Evolutionary conservation across 2,113 vertebrate genomes (phyloP), one percentile per base, ranked within the genome.

Genomic region (Cynocephalus volans): DNA sequence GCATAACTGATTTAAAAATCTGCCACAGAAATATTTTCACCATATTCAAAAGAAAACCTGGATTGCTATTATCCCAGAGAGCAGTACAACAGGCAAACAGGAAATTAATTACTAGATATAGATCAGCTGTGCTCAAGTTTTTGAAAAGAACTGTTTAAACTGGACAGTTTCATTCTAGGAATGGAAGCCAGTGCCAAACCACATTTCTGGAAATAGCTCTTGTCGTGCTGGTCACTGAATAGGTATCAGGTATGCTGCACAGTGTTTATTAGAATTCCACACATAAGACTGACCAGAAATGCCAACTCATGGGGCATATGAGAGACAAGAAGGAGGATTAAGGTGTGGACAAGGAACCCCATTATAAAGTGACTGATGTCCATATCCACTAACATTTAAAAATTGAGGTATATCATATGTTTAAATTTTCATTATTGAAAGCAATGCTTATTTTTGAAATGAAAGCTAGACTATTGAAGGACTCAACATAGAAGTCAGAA

Each of bases 91-190:
- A 96, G 79, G 72, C 41, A 77, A 41, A 85, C 52, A 93, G 94
- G 96, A 98, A 98, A 98, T 81, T 62, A 72, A 94, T 98, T 54
- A 95, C 33, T 89, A 91, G 36, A n/a, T 65, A 95, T 93, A 82
- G 52, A 98, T 73, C 94, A 97, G 62, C 87, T 96, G 67, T 90
- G 85, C 41, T 97, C 45, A 95, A 96, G 73, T 90, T 93, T 97
- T 97, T 97, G 60, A 76, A 93, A 98, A 98, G 67, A 90, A 90
- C 75, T 80, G 23, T 89, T 92, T 65, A 84, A 96, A 96, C 90
- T 28, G 72, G 87, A 64, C 73, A 95, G 87, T 21, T 73, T 50
- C 95, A 75, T 11, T 97, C 67, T 56, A 96, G 36, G 73, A 54
- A 96, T 87, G 58, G 88, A 97, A 97, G 36, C 70, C 18, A 94